phyloP scores from a whole-genome alignment of 2,888 invertebrate species.

The Nezara viridula region DNA sequence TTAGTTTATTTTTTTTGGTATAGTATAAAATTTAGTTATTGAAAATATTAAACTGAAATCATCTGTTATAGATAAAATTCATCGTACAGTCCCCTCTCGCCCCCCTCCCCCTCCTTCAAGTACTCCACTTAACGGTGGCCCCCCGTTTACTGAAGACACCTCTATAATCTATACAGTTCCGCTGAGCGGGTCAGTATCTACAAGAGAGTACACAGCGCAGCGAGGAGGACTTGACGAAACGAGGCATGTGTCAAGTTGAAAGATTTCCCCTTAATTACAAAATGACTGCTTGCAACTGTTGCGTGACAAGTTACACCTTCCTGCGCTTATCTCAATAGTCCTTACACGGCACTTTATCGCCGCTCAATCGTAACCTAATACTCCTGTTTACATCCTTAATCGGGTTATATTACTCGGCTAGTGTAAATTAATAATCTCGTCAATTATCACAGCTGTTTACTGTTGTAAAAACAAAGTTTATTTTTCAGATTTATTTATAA shows the following conservation, averaged over 20 bases:
- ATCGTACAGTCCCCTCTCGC: too few relatives aligned
- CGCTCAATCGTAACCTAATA: background rate
- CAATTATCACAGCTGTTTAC: background rate
- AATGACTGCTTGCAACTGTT: background rate
- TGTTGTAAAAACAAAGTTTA: background rate
- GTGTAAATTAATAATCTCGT: background rate
- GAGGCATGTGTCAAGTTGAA: constrained; percentile 3
- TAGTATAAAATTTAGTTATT: too few relatives aligned
- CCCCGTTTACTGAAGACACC: too few relatives aligned
- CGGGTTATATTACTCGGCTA: background rate
- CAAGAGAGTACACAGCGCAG: background rate
- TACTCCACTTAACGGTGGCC: too few relatives aligned
- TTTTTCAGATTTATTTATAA: background rate
- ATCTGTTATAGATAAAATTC: too few relatives aligned
- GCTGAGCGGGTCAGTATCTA: background rate
- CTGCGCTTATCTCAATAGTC: background rate
- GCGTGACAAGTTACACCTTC: background rate
- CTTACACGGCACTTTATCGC: background rate
- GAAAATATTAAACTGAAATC: too few relatives aligned
- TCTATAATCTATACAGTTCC: background rate
- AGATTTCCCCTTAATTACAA: background rate
- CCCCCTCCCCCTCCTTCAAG: too few relatives aligned
- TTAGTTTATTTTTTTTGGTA: too few relatives aligned
- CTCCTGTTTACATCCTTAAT: constrained; percentile 6
- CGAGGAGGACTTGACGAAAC: background rate